Percentiles rank a stretch among this genome's conserved stretches.
These are phyloP conservation scores for Corythucha ciliata DNA, from an alignment of 2,888 invertebrate genomes.

Conservation along the genomic window DNA sequence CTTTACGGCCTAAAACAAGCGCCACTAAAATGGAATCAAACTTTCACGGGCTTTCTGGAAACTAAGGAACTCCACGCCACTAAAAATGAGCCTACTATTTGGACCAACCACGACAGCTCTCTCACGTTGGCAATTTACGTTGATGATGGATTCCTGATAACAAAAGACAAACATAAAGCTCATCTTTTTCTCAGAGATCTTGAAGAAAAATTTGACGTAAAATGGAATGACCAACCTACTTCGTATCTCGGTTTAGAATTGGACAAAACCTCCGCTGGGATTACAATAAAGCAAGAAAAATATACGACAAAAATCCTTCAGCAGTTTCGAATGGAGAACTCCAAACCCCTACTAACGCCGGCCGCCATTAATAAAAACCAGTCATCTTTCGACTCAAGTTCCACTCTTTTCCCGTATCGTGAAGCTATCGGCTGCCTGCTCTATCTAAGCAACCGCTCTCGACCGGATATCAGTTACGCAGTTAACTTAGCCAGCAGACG, in stretches of 20 bases:
- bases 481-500: not conserved
- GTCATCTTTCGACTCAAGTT: too few species aligned
- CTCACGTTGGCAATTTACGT: constrained; percentile 32
- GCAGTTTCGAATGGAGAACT: constrained; percentile 27
- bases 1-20: constrained; percentile 19
- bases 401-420: too few species aligned
- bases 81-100: constrained; percentile 26
- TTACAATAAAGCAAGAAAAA: constrained; percentile 23
- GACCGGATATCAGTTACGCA: not conserved
- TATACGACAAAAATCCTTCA: constrained; percentile 26
- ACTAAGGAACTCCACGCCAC: constrained; percentile 16
- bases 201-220: constrained; percentile 31
- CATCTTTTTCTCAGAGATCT: constrained; percentile 26
- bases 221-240: constrained; percentile 24
- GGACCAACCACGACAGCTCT: constrained; percentile 13
- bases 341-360: constrained; percentile 23
- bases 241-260: constrained; percentile 30
- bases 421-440: too few species aligned
- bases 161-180: constrained; percentile 25
- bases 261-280: constrained; percentile 12
- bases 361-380: too few species aligned
- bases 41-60: constrained; percentile 16
- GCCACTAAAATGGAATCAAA: constrained; percentile 24
- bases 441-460: not conserved
- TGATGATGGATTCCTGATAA: constrained; percentile 32